Percentiles rank a stretch among this genome's conserved stretches.
phyloP scores from a whole-genome alignment of 2,113 vertebrate genomes.

The Eidolon helvum region DNA sequence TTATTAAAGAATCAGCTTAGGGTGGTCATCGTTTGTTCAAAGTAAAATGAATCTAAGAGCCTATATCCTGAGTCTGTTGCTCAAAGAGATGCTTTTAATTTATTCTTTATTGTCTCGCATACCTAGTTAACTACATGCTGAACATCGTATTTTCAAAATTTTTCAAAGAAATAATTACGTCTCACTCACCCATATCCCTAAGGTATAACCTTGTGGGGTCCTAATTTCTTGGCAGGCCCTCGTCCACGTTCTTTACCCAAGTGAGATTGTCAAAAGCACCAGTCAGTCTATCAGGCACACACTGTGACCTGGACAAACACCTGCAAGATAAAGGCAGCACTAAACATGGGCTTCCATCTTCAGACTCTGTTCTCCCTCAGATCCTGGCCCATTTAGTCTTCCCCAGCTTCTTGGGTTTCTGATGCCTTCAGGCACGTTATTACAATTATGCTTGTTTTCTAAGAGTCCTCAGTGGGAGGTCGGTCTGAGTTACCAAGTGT shows the following conservation, averaged over 20 bases:
- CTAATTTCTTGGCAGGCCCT: not conserved
- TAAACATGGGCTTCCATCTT: fast-evolving
- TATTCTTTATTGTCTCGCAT: not conserved
- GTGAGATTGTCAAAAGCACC: not conserved
- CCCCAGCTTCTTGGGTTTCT: not conserved
- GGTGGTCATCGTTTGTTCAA: not conserved
- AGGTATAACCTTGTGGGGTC: too few relatives aligned
- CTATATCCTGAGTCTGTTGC: not conserved
- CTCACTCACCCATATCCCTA: not conserved
- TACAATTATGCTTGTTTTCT: not conserved
- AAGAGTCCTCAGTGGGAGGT: not conserved
- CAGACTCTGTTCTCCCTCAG: not conserved
- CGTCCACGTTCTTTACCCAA: not conserved
- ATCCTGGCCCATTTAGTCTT: not conserved
- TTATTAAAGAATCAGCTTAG: too few relatives aligned
- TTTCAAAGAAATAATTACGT: not conserved
- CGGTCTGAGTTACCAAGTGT: not conserved
- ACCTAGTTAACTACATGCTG: not conserved
- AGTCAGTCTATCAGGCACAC: not conserved
- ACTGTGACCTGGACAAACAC: not conserved
- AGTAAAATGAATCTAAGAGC: not conserved
- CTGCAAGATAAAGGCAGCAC: not conserved
- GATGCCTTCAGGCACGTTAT: not conserved
- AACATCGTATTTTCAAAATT: not conserved
- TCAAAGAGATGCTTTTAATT: not conserved